Percentiles rank a stretch among this genome's conserved stretches.
These are phyloP conservation scores for Chloromyia formosa DNA, from an alignment of 2,888 invertebrate species.

Conservation along the genomic window DNA sequence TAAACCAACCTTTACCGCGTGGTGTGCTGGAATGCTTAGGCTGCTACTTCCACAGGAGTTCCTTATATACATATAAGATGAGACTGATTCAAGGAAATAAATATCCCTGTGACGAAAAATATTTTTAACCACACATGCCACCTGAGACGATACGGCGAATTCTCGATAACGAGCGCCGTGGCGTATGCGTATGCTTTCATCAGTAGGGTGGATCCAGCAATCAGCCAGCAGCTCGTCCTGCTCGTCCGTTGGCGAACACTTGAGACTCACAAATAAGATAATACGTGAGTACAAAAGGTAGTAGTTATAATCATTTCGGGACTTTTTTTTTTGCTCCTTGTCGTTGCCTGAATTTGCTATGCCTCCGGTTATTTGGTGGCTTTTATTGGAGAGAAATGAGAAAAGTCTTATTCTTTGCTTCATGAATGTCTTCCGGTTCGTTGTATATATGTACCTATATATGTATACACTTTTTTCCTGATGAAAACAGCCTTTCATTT, in stretches of 20 bases:
- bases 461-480: neutral
- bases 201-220: neutral
- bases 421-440: neutral
- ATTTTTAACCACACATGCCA: neutral
- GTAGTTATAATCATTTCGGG: neutral
- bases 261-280: neutral
- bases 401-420: neutral
- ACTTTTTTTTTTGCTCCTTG: neutral
- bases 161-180: neutral
- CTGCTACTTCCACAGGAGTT: neutral
- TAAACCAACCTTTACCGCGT: too few relatives aligned
- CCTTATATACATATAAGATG: neutral
- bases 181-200: neutral
- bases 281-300: neutral
- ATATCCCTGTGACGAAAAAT: neutral
- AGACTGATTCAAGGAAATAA: neutral
- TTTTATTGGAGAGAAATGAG: constrained; percentile 7
- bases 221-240: neutral
- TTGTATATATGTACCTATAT: too few relatives aligned
- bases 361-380: neutral
- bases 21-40: too few relatives aligned
- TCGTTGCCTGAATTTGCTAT: neutral
- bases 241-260: neutral
- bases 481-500: neutral
- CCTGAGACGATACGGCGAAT: neutral